A percentile compares a stretch with the other conserved stretches of the same genome.
These are phyloP conservation scores for Excalfactoria chinensis DNA, from an alignment of 2,113 vertebrate species.

Conservation along the genomic window DNA sequence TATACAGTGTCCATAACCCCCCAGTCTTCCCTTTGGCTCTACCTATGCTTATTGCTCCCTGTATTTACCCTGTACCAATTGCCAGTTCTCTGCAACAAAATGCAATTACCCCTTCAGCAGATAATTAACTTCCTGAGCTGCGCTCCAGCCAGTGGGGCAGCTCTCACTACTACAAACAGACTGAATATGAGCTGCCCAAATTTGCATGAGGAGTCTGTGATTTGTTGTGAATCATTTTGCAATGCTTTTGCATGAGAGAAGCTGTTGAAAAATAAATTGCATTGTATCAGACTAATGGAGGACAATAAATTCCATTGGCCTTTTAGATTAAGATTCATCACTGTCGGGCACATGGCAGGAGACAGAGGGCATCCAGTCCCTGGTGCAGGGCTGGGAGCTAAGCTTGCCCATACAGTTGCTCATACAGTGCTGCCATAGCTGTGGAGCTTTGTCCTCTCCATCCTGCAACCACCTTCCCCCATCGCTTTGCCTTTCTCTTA, in stretches of 20 bases:
- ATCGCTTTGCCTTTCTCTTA: rapidly evolving
- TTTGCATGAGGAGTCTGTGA: slow-evolving; percentile 34
- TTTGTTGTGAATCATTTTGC: slow-evolving; percentile 48
- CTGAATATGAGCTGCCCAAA: not conserved
- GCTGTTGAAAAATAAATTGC: slow-evolving; percentile 68
- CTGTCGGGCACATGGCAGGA: slow-evolving; percentile 23
- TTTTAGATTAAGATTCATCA: slow-evolving; percentile 64
- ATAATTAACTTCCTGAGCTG: not conserved
- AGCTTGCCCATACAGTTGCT: not conserved
- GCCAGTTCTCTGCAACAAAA: not conserved
- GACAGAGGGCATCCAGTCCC: not conserved
- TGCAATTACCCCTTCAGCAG: not conserved
- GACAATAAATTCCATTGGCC: slow-evolving; percentile 59
- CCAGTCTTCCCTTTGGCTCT: not conserved
- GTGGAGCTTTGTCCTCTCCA: rapidly evolving
- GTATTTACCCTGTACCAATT: not conserved
- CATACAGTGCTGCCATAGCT: not conserved
- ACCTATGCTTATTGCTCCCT: rapidly evolving
- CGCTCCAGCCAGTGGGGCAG: not conserved
- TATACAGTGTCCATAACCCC: not conserved
- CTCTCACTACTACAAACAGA: rapidly evolving
- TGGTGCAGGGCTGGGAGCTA: not conserved
- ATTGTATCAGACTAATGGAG: slow-evolving; percentile 67
- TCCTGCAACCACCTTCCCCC: not conserved
- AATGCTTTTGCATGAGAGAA: slow-evolving; percentile 37